These are phyloP conservation scores for Cheilosia variabilis DNA, from an alignment of 2,888 invertebrate genomes.

Conservation along the genomic window DNA sequence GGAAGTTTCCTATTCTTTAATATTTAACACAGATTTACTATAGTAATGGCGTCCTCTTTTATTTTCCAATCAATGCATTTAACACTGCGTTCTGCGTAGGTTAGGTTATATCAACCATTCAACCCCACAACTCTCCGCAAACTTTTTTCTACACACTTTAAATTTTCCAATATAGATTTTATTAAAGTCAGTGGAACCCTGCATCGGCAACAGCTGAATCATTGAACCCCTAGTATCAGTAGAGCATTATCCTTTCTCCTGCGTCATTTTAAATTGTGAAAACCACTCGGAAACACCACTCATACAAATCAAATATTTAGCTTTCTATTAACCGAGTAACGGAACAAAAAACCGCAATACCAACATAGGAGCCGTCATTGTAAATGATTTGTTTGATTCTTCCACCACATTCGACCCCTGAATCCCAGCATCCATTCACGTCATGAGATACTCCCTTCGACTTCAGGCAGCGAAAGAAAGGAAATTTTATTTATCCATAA, in stretches of 20 bases:
- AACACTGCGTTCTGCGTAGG: no score
- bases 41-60: no score
- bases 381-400: slow-evolving; percentile 25
- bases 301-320: slow-evolving; percentile 6
- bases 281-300: not conserved
- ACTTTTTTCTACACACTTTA: no score
- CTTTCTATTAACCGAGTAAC: slow-evolving; percentile 11
- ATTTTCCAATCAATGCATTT: no score
- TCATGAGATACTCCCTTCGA: not conserved
- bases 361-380: slow-evolving; percentile 6
- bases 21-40: no score
- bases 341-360: slow-evolving; percentile 32
- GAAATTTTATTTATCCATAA: slow-evolving; percentile 42
- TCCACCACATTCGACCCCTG: slow-evolving; percentile 24
- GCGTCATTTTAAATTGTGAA: slow-evolving; percentile 4
- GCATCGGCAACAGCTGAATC: slow-evolving; percentile 1
- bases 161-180: no score
- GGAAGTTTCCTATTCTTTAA: no score
- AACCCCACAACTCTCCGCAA: no score
- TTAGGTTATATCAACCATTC: no score
- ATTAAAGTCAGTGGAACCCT: not conserved
- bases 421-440: slow-evolving; percentile 12
- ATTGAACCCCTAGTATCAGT: not conserved
- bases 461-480: not conserved
- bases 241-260: not conserved